A percentile compares a stretch with the other conserved stretches of the same genome.
These are phyloP conservation scores for Myrmophylax atrothorax DNA, from an alignment of 2,113 vertebrate species.

Conservation along the genomic window DNA sequence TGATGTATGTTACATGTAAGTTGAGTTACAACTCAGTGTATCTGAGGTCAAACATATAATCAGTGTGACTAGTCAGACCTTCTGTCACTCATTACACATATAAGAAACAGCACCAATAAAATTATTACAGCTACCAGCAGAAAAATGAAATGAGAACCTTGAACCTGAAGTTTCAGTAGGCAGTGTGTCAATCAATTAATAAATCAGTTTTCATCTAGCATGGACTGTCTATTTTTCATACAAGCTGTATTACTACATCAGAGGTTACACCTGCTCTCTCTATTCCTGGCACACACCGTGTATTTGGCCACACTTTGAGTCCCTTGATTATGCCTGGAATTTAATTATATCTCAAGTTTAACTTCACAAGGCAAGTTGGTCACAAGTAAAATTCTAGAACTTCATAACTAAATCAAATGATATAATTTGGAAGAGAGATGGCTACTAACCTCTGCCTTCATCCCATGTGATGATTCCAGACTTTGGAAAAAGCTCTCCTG, in stretches of 20 bases:
- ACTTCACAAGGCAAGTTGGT: not conserved
- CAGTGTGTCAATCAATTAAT: not conserved
- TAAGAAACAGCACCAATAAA: not conserved
- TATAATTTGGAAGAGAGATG: not conserved
- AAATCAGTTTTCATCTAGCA: not conserved
- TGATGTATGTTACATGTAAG: not conserved
- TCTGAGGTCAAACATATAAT: not conserved
- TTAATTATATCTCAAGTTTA: not conserved
- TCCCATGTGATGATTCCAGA: not conserved
- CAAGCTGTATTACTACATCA: not conserved
- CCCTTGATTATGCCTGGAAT: not conserved
- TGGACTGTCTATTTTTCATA: not conserved
- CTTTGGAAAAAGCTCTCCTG: not conserved
- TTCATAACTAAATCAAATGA: not conserved
- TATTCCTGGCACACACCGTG: not conserved
- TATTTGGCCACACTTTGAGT: not conserved
- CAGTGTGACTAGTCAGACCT: not conserved
- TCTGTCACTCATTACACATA: not conserved
- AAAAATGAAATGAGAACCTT: not conserved
- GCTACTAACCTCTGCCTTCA: not conserved
- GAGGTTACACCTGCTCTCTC: not conserved
- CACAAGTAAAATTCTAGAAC: not conserved
- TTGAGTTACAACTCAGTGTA: not conserved
- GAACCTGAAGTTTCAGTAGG: not conserved
- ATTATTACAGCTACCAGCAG: not conserved